Conservation (phyloP, 1,140 invertebrate species). For the Drosophila burlai region DNA sequence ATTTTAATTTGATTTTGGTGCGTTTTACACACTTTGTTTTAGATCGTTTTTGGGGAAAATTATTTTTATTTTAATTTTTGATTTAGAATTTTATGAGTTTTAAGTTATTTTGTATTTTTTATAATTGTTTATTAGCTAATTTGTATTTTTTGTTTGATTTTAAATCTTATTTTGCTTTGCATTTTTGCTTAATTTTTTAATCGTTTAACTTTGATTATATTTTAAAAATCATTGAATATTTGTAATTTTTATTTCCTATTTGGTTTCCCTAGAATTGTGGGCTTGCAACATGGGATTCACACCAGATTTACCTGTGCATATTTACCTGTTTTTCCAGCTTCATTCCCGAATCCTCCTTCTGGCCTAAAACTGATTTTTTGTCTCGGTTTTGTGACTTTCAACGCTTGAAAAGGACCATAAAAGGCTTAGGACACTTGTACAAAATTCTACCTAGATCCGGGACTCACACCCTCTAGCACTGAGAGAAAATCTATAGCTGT, state of each 20-base stretch:
- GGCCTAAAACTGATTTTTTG: conserved; percentile 24
- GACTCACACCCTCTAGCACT: conserved; percentile 35
- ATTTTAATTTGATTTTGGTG: neutral
- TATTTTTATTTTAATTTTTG: neutral
- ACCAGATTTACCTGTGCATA: conserved; percentile 47
- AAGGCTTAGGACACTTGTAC: conserved; percentile 62
- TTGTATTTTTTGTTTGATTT: neutral
- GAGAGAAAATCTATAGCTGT: neutral
- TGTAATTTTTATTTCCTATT: neutral
- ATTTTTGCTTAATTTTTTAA: neutral
- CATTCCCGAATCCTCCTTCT: conserved; percentile 11
- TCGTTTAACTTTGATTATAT: too few species aligned
- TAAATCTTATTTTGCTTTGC: too few species aligned
- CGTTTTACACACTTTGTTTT: neutral
- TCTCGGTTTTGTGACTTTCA: conserved; percentile 72
- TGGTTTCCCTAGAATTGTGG: neutral
- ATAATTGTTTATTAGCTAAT: neutral
- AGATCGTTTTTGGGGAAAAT: neutral
- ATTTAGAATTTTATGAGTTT: too few species aligned
- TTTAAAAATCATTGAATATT: neutral
- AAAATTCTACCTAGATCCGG: conserved; percentile 14
- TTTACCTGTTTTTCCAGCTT: conserved; percentile 58
- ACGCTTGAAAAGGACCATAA: conserved; percentile 61
- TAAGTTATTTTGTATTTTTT: neutral
- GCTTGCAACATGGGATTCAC: conserved; percentile 3